Base-by-base conservation (phyloP, 2,797 vertebrate species). In the Lycodopsis pacificus region DNA sequence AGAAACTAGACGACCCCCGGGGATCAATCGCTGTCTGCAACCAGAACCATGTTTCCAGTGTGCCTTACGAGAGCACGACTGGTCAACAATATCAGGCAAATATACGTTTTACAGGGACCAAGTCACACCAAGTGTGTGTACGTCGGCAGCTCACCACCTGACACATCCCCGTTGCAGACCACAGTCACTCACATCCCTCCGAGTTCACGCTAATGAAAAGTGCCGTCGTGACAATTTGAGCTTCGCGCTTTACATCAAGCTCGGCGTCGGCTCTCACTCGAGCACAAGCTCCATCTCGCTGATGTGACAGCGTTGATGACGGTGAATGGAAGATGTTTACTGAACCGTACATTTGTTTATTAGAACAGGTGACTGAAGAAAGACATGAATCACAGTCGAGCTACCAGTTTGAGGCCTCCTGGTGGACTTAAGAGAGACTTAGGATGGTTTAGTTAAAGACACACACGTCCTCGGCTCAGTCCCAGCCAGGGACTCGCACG, bases 21-120 rank as follows among this genome's bases (percentile, higher is more conserved):
- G 88, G 86, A 90, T 84, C 80, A 85, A 80, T 88, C 77, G 48
- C 22, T 27, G 73, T n/a, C 78, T 75, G 70, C 70, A 30, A 40
- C 66, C 19, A 14, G n/a, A 83, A 46, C 17, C 64, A 44, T 27
- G 63, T 56, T 51, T 56, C 42, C 36, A 17, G 34, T 58, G 54
- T 56, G 10, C 22, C 20, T 48, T 20, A 19, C 30, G 7, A 19
- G 30, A 15, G 27, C 34, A 27, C 38, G 40, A 66, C 40, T 7
- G 19, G 27, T 54, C 42, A 44, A 34, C 27, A 71, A 34, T 17
- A 65, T 7, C n/a, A 73, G 13, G 4, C 53, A 67, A 56, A 63
- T 8, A 7, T 1, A 22, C 1, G 13, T 0, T n/a, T 48, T 58
- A 25, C 13, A 15, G 22, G 13, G 22, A 3, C 53, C 22, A 14